These are phyloP conservation scores for Synanthedon tipuliformis DNA, from an alignment of 2,888 invertebrate species.

Conservation along the genomic window DNA sequence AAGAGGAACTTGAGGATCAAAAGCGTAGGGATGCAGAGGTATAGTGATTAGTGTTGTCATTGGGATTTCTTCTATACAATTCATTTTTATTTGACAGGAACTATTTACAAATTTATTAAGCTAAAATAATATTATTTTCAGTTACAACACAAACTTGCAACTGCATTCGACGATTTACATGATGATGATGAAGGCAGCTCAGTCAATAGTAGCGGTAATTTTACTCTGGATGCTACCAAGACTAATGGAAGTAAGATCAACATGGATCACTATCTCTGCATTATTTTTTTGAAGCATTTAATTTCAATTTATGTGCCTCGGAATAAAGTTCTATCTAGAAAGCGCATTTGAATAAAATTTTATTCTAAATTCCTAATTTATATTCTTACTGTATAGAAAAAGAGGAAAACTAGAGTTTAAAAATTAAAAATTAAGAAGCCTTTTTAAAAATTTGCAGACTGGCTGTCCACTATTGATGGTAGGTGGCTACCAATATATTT, in stretches of 20 bases:
- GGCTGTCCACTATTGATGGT: too few species aligned
- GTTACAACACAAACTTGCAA: slow-evolving; percentile 73
- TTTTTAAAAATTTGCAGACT: too few species aligned
- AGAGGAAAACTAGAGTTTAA: too few species aligned
- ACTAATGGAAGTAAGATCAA: slow-evolving; percentile 34
- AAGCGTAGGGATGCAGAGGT: slow-evolving; percentile 77
- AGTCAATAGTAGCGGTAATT: slow-evolving; percentile 68
- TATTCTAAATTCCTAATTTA: too few species aligned
- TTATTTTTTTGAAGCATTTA: not conserved
- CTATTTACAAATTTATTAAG: not conserved
- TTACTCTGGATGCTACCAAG: slow-evolving; percentile 42
- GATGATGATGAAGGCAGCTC: slow-evolving; percentile 76
- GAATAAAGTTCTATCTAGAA: too few species aligned
- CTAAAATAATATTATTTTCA: slow-evolving; percentile 30
- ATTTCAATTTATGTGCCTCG: not conserved
- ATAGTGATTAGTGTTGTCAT: too few species aligned
- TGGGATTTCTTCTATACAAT: too few species aligned
- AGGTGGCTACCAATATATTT: too few species aligned
- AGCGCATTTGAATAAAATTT: too few species aligned
- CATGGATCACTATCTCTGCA: not conserved
- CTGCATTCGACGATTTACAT: slow-evolving; percentile 76
- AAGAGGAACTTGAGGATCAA: slow-evolving; percentile 77
- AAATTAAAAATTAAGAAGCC: too few species aligned
- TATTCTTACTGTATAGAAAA: too few species aligned
- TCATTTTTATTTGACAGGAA: not conserved